Conservation (phyloP, 2,113 vertebrate genomes). For the mouse (Mus musculus) region DNA sequence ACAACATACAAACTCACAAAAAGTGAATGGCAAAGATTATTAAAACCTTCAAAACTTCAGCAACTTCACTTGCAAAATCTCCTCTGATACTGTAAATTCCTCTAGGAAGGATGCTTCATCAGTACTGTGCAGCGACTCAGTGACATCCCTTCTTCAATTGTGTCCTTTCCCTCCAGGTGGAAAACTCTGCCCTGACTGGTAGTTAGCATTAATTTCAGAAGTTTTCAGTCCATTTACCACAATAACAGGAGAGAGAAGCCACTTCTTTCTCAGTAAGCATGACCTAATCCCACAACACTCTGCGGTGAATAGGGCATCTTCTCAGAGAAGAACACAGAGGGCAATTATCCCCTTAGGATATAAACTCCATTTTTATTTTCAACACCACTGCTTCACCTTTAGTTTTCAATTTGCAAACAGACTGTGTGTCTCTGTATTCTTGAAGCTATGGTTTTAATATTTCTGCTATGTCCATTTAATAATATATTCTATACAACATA, state of each 20-base stretch:
- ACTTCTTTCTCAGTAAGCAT: background rate
- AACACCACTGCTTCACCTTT: constrained; percentile 51
- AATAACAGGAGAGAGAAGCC: background rate
- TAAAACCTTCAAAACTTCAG: background rate
- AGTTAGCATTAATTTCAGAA: background rate
- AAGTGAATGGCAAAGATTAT: background rate
- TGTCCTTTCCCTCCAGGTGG: background rate
- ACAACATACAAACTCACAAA: background rate
- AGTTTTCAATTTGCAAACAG: background rate
- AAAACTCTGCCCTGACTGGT: background rate
- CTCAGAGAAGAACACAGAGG: background rate
- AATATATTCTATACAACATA: constrained; percentile 14
- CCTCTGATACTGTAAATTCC: constrained; percentile 31
- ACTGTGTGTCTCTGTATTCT: background rate
- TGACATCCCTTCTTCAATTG: background rate
- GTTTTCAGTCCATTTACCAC: background rate
- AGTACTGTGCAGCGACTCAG: background rate
- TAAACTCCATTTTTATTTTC: constrained; percentile 55
- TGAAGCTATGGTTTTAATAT: background rate
- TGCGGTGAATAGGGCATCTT: constrained; percentile 29
- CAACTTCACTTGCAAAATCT: background rate
- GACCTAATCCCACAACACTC: background rate
- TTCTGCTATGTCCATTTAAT: background rate
- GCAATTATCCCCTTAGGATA: constrained; percentile 48
- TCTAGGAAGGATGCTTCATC: background rate